phyloP scores from a whole-genome alignment of 2,888 invertebrate species.

The Catocala sponsa region DNA sequence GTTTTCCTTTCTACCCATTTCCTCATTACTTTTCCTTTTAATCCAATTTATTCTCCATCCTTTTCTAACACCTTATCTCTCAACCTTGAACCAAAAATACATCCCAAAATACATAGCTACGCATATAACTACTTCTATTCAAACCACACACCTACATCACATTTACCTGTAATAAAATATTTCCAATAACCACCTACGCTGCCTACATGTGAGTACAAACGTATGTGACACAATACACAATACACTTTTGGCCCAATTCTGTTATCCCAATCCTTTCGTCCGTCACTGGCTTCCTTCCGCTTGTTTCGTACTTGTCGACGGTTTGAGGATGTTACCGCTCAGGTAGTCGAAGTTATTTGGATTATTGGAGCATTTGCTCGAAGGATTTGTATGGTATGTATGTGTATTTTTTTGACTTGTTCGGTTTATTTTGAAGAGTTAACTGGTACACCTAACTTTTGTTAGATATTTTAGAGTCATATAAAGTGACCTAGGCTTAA shows the following conservation, averaged over 20 bases:
- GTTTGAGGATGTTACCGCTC: slow-evolving; percentile 32
- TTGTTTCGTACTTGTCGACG: slow-evolving; percentile 22
- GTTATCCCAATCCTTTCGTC: slow-evolving; percentile 24
- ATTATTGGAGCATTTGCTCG: slow-evolving; percentile 21
- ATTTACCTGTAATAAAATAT: slow-evolving; percentile 1
- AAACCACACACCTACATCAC: background rate
- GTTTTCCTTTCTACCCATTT: too few relatives aligned
- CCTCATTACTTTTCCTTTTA: too few relatives aligned
- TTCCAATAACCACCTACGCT: background rate
- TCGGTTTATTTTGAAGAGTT: too few relatives aligned
- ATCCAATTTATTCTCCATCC: too few relatives aligned
- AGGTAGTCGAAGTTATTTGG: slow-evolving; percentile 24
- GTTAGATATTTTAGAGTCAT: too few relatives aligned
- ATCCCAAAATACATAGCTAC: too few relatives aligned
- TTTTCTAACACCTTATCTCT: too few relatives aligned
- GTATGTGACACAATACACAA: slow-evolving; percentile 27
- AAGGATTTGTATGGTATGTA: slow-evolving; percentile 1
- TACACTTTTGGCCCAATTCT: slow-evolving; percentile 28
- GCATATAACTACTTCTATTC: too few relatives aligned
- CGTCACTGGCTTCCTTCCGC: slow-evolving; percentile 31
- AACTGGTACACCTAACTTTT: too few relatives aligned
- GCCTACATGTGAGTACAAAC: background rate
- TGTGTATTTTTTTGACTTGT: background rate
- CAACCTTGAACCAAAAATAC: too few relatives aligned
- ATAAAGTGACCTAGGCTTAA: too few relatives aligned